Evolutionary conservation across 2,797 vertebrate genomes (phyloP).

Genomic region (Sebastes trivittatus): DNA sequence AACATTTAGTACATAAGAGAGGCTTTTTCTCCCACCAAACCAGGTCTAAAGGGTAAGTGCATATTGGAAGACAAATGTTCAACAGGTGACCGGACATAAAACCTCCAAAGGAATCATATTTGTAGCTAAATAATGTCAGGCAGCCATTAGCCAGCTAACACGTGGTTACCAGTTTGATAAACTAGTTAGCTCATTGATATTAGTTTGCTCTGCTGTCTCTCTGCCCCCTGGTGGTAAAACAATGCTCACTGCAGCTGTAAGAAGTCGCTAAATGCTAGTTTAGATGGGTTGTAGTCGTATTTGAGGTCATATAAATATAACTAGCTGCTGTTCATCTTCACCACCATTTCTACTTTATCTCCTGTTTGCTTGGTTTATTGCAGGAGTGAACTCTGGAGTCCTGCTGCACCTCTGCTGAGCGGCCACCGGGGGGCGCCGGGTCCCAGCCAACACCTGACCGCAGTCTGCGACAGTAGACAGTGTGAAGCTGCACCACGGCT

Average conservation of each 20-base stretch:
- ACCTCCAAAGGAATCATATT: too few relatives aligned
- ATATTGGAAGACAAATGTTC: not conserved
- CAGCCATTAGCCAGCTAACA: not conserved
- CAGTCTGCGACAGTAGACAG: not conserved
- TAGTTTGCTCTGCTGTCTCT: not conserved
- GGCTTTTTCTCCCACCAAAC: not conserved
- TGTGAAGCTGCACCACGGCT: not conserved
- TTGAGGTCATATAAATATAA: not conserved
- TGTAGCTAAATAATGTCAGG: not conserved
- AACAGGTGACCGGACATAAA: not conserved
- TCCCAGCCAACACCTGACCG: not conserved
- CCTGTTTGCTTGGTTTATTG: not conserved
- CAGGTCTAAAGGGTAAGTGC: too few relatives aligned
- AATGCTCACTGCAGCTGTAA: not conserved
- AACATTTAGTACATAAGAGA: not conserved
- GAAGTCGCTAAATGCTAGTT: too few relatives aligned
- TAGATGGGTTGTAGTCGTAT: not conserved
- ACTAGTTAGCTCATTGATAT: not conserved
- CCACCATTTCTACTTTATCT: not conserved
- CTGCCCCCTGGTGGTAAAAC: not conserved
- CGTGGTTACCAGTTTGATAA: not conserved
- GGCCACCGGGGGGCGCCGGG: conserved; percentile 21
- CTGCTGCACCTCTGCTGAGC: not conserved
- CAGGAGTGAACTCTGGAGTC: not conserved
- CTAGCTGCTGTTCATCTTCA: not conserved